A percentile compares a stretch with the other conserved stretches of the same genome.
phyloP scores from a whole-genome alignment of 2,113 vertebrate species.

The Lepisosteus osseus region DNA sequence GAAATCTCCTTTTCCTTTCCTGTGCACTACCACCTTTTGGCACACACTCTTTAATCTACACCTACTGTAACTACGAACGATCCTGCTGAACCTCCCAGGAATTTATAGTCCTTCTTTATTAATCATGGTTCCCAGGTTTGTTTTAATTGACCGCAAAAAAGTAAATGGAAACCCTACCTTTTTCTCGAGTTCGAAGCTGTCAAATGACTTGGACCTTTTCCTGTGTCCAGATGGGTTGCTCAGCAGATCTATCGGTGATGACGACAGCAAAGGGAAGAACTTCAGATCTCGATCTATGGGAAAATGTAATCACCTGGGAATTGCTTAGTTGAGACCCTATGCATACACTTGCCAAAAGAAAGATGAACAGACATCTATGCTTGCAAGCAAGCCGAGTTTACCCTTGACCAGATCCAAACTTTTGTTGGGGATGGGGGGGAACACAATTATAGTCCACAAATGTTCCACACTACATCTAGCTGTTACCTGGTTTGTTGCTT shows the following conservation, averaged over 20 bases:
- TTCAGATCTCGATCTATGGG: constrained; percentile 14
- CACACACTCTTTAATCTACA: background rate
- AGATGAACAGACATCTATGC: too few relatives aligned
- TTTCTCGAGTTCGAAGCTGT: constrained; percentile 18
- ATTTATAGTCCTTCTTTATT: too few relatives aligned
- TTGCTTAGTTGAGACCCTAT: too few relatives aligned
- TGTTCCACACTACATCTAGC: background rate
- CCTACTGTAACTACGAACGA: background rate
- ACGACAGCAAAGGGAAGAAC: constrained; percentile 28
- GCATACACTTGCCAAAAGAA: too few relatives aligned
- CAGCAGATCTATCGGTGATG: constrained; percentile 21
- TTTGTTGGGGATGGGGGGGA: background rate
- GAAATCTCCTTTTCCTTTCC: too few relatives aligned
- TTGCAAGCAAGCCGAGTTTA: background rate
- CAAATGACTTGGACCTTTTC: constrained; percentile 31
- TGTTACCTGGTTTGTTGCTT: constrained; percentile 14
- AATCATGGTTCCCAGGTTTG: too few relatives aligned
- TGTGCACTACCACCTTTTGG: background rate
- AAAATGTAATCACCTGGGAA: background rate
- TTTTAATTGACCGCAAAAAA: too few relatives aligned
- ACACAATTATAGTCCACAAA: background rate
- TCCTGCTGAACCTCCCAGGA: too few relatives aligned
- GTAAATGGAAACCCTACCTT: constrained; percentile 13
- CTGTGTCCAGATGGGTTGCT: constrained; percentile 10
- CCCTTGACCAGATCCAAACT: background rate